Conservation (phyloP, 2,797 vertebrate genomes). For the Phoebastria nigripes region DNA sequence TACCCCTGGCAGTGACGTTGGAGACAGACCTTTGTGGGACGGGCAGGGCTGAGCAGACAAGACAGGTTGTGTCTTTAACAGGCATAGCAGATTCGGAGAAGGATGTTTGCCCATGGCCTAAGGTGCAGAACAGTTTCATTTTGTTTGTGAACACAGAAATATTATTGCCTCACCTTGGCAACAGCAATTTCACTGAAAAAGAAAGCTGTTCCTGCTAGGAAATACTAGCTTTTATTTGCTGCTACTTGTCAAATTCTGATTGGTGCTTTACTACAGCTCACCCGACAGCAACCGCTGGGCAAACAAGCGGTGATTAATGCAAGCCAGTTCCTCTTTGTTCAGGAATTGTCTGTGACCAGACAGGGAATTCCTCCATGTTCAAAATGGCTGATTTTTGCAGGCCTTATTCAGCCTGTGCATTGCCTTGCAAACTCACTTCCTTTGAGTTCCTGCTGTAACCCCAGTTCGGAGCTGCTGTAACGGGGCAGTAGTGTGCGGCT, state of each 20-base stretch:
- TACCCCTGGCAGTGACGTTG: background rate
- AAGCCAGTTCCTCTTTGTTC: background rate
- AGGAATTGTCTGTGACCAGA: background rate
- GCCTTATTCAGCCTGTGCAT: background rate
- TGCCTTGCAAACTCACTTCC: background rate
- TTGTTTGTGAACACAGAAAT: slow-evolving; percentile 40
- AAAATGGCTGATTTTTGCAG: background rate
- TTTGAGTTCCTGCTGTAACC: background rate
- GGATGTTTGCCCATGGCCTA: background rate
- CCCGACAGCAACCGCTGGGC: background rate
- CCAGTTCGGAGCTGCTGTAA: background rate
- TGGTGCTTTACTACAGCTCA: background rate
- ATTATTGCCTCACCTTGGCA: slow-evolving; percentile 40
- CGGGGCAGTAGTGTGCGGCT: background rate
- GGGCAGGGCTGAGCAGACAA: background rate
- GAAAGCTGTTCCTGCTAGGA: slow-evolving; percentile 13
- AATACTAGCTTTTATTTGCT: slow-evolving; percentile 1
- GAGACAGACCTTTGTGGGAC: background rate
- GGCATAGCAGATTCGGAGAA: background rate
- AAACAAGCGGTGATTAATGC: background rate
- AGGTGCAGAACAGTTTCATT: slow-evolving; percentile 22
- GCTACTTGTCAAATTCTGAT: slow-evolving; percentile 20
- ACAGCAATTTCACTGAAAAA: slow-evolving; percentile 15
- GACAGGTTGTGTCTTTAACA: background rate
- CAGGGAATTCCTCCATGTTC: background rate